These are phyloP conservation scores for Dasysyrphus albostriatus DNA, from an alignment of 2,888 invertebrate species.

Conservation along the genomic window DNA sequence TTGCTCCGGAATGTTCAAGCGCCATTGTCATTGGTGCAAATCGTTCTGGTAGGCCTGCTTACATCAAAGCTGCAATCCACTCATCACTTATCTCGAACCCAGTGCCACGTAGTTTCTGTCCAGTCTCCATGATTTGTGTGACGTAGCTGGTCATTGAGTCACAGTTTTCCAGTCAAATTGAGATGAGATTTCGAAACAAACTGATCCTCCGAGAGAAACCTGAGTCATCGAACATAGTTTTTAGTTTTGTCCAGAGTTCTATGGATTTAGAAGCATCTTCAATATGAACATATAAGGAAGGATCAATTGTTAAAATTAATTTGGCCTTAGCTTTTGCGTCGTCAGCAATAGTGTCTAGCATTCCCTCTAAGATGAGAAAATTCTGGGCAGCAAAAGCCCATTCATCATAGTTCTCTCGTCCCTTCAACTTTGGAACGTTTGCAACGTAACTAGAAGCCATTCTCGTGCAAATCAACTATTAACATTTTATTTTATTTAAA, in stretches of 20 bases:
- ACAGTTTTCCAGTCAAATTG: conserved; percentile 11
- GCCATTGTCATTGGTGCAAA: too few species aligned
- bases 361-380: conserved; percentile 40
- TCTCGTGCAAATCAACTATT: conserved; percentile 33
- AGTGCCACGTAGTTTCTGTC: too few species aligned
- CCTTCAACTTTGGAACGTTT: conserved; percentile 45
- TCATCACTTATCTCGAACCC: too few species aligned
- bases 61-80: too few species aligned
- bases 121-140: too few species aligned
- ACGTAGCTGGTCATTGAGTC: too few species aligned
- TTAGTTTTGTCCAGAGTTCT: conserved; percentile 34
- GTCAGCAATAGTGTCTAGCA: neutral
- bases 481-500: conserved; percentile 1
- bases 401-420: too few species aligned
- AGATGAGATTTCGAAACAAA: neutral
- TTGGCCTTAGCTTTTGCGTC: conserved; percentile 41
- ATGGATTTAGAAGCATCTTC: conserved; percentile 4
- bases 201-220: conserved; percentile 13
- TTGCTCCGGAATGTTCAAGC: too few species aligned
- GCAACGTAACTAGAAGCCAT: conserved; percentile 20
- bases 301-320: conserved; percentile 51
- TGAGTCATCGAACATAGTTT: conserved; percentile 32
- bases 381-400: conserved; percentile 43
- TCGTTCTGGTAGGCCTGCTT: too few species aligned
- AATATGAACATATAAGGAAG: too few species aligned